phyloP scores from a whole-genome alignment of 2,113 vertebrate genomes.

The Pterocles orientalis region DNA sequence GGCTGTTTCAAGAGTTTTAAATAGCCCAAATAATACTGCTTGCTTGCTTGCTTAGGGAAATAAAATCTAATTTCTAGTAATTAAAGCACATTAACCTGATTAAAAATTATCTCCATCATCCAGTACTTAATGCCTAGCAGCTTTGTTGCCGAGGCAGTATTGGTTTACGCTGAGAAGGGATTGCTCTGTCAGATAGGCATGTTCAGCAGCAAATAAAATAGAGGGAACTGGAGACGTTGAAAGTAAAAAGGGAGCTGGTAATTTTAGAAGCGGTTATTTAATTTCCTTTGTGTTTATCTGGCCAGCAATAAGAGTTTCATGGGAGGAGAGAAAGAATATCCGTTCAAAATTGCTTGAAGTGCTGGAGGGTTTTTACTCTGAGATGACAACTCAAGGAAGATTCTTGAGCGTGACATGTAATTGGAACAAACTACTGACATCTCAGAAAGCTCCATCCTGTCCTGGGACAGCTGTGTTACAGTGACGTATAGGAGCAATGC shows the following conservation, averaged over 20 bases:
- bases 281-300: background rate
- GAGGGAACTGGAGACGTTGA: background rate
- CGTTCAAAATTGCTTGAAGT: background rate
- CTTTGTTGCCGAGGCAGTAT: background rate
- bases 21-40: background rate
- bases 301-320: background rate
- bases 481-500: no score
- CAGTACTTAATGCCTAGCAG: constrained; percentile 7
- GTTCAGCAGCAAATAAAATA: background rate
- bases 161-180: background rate
- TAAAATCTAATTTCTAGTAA: constrained; percentile 60
- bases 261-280: background rate
- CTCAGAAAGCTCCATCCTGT: background rate
- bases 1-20: background rate
- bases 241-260: background rate
- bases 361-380: background rate
- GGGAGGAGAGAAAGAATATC: background rate
- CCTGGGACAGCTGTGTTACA: background rate
- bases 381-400: background rate
- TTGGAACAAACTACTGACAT: background rate
- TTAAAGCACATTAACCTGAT: constrained; percentile 61
- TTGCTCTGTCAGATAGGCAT: background rate
- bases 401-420: background rate
- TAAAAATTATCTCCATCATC: constrained; percentile 49
- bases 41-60: constrained; percentile 33